Evolutionary conservation across 2,113 vertebrate species (phyloP).

Genomic region (Brachionichthys hirsutus): DNA sequence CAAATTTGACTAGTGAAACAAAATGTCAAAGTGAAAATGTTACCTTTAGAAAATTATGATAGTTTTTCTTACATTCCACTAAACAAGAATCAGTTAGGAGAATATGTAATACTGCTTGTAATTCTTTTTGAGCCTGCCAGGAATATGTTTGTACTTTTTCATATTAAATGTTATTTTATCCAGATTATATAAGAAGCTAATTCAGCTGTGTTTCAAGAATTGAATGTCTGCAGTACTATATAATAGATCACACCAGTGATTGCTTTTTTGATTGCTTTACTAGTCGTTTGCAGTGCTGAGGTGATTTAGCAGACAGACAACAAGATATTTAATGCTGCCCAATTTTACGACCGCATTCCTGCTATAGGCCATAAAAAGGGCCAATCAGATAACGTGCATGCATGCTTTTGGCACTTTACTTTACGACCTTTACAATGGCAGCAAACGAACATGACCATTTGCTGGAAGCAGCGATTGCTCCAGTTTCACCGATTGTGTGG

Average conservation of each 20-base stretch:
- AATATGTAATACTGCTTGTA: too few species aligned
- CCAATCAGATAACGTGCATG: background rate
- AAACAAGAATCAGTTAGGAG: too few species aligned
- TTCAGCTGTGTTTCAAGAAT: too few species aligned
- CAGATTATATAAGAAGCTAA: too few species aligned
- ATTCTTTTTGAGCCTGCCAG: too few species aligned
- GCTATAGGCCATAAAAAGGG: conserved; percentile 28
- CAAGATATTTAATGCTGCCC: background rate
- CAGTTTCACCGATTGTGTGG: conserved; percentile 3
- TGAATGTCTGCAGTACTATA: background rate
- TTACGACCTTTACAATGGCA: conserved; percentile 21
- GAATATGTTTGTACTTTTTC: too few species aligned
- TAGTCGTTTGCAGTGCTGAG: background rate
- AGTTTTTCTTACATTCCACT: too few species aligned
- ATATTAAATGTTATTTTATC: too few species aligned
- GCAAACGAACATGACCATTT: conserved; percentile 20
- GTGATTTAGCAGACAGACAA: conserved; percentile 1
- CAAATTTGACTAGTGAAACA: too few species aligned
- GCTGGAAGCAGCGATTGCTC: conserved; percentile 12
- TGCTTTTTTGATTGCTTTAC: background rate
- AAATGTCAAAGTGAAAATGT: too few species aligned
- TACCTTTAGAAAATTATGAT: too few species aligned
- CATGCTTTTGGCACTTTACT: conserved; percentile 10
- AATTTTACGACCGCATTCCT: conserved; percentile 39
- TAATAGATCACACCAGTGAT: background rate